Conservation (phyloP, 2,888 invertebrate genomes). For the Xanthorhoe designata region DNA sequence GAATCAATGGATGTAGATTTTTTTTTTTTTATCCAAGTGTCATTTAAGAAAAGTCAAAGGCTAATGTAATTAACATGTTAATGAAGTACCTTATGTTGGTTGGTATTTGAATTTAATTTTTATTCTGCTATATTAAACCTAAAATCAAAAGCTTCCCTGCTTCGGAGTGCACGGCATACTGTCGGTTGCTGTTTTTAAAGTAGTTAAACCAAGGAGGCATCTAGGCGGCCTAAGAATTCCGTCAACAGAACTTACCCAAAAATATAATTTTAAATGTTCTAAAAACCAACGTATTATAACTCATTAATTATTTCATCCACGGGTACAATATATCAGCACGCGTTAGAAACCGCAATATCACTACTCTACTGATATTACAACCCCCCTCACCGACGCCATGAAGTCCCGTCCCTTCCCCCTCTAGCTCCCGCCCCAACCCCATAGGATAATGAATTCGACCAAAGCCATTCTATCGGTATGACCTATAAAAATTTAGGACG, state of each 20-base stretch:
- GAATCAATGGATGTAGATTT: too few species aligned
- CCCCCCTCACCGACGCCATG: slow-evolving; percentile 74
- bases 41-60: too few species aligned
- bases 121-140: too few species aligned
- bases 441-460: slow-evolving; percentile 79
- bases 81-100: too few species aligned
- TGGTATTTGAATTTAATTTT: too few species aligned
- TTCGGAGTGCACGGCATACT: too few species aligned
- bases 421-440: slow-evolving; percentile 60
- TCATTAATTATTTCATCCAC: slow-evolving; percentile 52
- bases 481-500: slow-evolving; percentile 78
- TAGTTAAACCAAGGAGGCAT: too few species aligned
- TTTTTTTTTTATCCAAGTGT: too few species aligned
- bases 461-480: slow-evolving; percentile 71
- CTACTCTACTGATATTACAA: slow-evolving; percentile 80
- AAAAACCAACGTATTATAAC: slow-evolving; percentile 11
- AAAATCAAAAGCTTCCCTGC: too few species aligned
- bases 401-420: slow-evolving; percentile 64
- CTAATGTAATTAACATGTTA: too few species aligned
- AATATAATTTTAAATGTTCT: background rate
- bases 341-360: slow-evolving; percentile 80
- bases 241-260: background rate
- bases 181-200: too few species aligned
- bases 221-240: background rate
- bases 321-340: slow-evolving; percentile 64